Evolutionary conservation across 2,113 vertebrate species (phyloP).

Genomic region (Grantiella picta): DNA sequence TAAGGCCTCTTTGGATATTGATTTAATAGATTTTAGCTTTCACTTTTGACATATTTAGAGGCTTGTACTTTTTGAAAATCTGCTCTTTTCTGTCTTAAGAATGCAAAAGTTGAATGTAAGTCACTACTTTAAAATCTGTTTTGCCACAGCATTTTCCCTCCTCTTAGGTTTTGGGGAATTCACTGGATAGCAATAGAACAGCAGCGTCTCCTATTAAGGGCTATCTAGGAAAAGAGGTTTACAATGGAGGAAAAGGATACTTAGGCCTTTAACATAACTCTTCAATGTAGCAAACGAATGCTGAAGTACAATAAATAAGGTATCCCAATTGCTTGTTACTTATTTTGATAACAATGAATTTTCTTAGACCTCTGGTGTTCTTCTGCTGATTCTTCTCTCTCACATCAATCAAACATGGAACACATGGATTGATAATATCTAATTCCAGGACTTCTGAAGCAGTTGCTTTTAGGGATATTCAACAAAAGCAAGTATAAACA

Average conservation of each 20-base stretch:
- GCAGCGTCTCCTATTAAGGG: neutral
- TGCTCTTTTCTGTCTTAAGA: neutral
- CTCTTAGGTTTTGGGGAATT: neutral
- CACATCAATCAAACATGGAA: neutral
- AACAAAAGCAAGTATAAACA: neutral
- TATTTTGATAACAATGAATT: neutral
- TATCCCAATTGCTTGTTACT: neutral
- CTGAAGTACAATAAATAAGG: neutral
- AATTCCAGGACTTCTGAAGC: neutral
- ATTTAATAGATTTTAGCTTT: neutral
- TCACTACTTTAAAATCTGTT: neutral
- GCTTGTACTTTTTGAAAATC: neutral
- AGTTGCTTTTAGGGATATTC: neutral
- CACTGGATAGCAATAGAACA: constrained; percentile 33
- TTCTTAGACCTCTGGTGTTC: neutral
- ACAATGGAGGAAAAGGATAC: neutral
- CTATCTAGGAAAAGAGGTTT: neutral
- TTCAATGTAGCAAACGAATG: neutral
- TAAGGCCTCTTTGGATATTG: neutral
- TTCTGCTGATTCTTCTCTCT: neutral
- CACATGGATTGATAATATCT: neutral
- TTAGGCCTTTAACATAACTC: neutral
- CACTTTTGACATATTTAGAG: neutral
- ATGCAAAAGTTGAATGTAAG: neutral
- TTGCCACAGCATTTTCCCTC: neutral